Conservation (phyloP, 2,113 vertebrate species). For the Cygnus atratus region DNA sequence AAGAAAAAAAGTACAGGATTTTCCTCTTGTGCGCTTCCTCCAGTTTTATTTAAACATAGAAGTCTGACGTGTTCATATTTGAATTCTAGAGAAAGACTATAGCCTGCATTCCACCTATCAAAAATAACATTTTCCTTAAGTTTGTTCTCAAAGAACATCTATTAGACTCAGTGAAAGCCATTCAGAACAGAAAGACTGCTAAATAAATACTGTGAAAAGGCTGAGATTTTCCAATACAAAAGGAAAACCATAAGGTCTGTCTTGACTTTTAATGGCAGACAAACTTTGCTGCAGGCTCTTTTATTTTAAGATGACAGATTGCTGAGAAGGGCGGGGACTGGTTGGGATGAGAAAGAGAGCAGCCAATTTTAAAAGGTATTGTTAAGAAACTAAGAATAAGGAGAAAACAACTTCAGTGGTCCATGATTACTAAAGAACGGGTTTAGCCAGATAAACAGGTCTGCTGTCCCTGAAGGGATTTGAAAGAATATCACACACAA, state of each 20-base stretch:
- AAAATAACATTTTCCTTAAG: constrained; percentile 24
- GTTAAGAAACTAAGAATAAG: constrained; percentile 81
- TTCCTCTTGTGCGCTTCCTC: background rate
- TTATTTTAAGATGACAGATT: constrained; percentile 76
- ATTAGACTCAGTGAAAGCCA: constrained; percentile 46
- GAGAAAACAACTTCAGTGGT: constrained; percentile 80
- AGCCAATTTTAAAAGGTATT: constrained; percentile 82
- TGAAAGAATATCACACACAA: constrained; percentile 83
- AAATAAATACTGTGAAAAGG: constrained; percentile 72
- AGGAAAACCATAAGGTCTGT: constrained; percentile 57
- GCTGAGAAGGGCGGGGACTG: constrained; percentile 57
- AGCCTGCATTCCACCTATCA: constrained; percentile 35
- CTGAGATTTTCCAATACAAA: constrained; percentile 71
- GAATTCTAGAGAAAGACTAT: background rate
- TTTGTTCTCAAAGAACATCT: constrained; percentile 57
- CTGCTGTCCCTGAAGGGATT: constrained; percentile 72
- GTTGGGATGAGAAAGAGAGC: constrained; percentile 58
- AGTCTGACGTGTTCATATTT: background rate
- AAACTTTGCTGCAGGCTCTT: constrained; percentile 67
- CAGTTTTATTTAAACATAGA: constrained; percentile 3
- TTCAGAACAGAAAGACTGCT: constrained; percentile 58
- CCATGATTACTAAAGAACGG: constrained; percentile 83
- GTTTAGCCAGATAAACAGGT: constrained; percentile 84
- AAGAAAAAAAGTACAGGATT: background rate
- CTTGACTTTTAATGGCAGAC: constrained; percentile 67